These are phyloP conservation scores for Colletes collaris DNA, from an alignment of 2,888 invertebrate species.

Conservation along the genomic window DNA sequence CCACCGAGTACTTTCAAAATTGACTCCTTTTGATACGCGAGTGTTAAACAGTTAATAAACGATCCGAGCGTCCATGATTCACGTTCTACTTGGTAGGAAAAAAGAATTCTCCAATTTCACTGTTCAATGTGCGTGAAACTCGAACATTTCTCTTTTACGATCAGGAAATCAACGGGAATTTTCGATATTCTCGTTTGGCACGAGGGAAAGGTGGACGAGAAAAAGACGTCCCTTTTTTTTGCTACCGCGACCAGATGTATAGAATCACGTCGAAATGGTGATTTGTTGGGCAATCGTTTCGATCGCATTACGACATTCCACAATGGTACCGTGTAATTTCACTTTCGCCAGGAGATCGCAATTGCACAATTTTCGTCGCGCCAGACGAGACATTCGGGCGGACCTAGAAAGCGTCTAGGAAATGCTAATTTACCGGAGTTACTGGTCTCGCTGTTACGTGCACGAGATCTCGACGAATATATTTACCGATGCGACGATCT, in stretches of 20 bases:
- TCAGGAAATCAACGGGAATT: neutral
- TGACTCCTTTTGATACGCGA: neutral
- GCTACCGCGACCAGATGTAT: constrained; percentile 15
- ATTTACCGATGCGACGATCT: constrained; percentile 18
- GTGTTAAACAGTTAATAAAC: constrained; percentile 11
- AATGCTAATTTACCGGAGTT: constrained; percentile 62
- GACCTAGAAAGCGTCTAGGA: constrained; percentile 69
- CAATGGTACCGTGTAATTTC: constrained; percentile 68
- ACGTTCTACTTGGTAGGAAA: constrained; percentile 24
- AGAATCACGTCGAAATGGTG: constrained; percentile 46
- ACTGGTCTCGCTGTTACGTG: constrained; percentile 29
- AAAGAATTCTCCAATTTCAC: neutral
- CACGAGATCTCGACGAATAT: constrained; percentile 7
- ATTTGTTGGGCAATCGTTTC: constrained; percentile 61
- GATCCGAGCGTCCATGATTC: constrained; percentile 17
- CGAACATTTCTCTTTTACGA: constrained; percentile 1
- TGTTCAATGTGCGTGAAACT: neutral
- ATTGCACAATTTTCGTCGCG: constrained; percentile 70
- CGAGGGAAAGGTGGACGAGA: constrained; percentile 4
- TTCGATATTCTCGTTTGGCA: neutral
- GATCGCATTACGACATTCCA: constrained; percentile 67
- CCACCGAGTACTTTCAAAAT: neutral
- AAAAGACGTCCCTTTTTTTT: constrained; percentile 3
- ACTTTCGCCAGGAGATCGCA: constrained; percentile 63
- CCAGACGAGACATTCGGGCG: constrained; percentile 69